These are phyloP conservation scores for Pegea sp. DNA, from an alignment of 23 tunicate species.

Conservation along the genomic window DNA sequence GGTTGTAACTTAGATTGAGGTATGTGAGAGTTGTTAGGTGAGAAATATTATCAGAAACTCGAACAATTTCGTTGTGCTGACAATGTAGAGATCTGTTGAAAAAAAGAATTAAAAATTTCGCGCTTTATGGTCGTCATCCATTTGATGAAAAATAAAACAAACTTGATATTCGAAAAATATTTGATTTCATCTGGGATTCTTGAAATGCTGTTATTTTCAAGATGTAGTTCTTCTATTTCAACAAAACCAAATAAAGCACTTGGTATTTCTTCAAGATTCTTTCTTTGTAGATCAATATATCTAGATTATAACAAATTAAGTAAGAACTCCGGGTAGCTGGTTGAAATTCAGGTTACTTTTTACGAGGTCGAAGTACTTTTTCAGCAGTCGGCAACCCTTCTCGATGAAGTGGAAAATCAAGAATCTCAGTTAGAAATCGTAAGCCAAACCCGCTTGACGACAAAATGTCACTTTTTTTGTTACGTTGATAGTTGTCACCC, in stretches of 20 bases:
- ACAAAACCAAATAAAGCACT: constrained; percentile 42
- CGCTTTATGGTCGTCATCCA: too few species aligned
- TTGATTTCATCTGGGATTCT: constrained; percentile 14
- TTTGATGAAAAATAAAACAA: neutral
- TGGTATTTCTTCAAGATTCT: constrained; percentile 28
- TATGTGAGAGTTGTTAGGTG: constrained; percentile 11
- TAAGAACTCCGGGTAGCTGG: too few species aligned
- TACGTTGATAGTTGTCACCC: too few species aligned
- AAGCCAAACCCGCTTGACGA: constrained; percentile 5
- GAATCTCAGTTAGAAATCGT: constrained; percentile 26
- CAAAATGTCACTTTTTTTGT: too few species aligned
- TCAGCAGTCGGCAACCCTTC: constrained; percentile 37
- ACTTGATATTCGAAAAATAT: constrained; percentile 25
- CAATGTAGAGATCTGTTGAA: too few species aligned
- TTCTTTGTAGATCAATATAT: constrained; percentile 1
- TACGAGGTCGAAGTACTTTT: constrained; percentile 23
- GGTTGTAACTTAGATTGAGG: constrained; percentile 55
- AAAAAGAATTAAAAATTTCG: too few species aligned
- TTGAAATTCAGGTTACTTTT: constrained; percentile 16
- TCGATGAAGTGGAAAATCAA: constrained; percentile 25
- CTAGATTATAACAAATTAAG: neutral
- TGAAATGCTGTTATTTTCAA: constrained; percentile 33
- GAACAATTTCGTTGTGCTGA: neutral
- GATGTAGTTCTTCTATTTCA: constrained; percentile 58
- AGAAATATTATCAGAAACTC: constrained; percentile 1